Conservation (phyloP, 2,888 invertebrate genomes). For the Gortyna flavago region DNA sequence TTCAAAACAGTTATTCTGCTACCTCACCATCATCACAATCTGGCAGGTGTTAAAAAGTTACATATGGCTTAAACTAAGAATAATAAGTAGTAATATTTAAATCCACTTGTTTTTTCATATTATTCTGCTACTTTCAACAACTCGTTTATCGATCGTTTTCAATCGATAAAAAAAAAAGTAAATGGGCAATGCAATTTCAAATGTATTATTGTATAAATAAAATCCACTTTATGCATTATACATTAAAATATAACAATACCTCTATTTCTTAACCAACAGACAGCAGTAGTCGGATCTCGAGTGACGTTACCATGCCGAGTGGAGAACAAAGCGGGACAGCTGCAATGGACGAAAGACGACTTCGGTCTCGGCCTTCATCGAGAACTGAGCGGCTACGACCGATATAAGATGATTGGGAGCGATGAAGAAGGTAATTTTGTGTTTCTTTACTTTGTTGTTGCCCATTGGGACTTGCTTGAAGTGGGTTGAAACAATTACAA, state of each 20-base stretch:
- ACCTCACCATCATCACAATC: background rate
- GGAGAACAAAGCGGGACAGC: slow-evolving; percentile 95
- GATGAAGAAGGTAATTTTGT: slow-evolving; percentile 95
- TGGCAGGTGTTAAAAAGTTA: background rate
- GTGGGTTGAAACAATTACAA: background rate
- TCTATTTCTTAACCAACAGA: slow-evolving; percentile 84
- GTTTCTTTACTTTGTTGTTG: background rate
- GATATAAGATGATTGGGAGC: slow-evolving; percentile 98
- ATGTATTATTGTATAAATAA: background rate
- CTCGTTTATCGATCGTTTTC: accelerated
- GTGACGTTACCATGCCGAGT: slow-evolving; percentile 97
- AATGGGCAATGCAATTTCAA: background rate
- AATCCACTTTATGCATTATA: background rate
- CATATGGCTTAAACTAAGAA: background rate
- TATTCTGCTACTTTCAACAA: background rate
- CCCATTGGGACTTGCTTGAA: background rate
- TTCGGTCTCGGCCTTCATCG: slow-evolving; percentile 98
- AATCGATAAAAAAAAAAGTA: background rate
- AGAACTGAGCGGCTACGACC: slow-evolving; percentile 96
- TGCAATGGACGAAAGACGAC: slow-evolving; percentile 99
- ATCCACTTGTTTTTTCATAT: background rate
- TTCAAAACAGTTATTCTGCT: background rate
- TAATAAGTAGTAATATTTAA: background rate
- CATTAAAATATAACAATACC: background rate
- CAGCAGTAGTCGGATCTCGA: slow-evolving; percentile 96